Percentiles rank a stretch among this genome's conserved stretches.
These are phyloP conservation scores for Chanos chanos DNA, from an alignment of 2,797 vertebrate genomes.

Conservation along the genomic window DNA sequence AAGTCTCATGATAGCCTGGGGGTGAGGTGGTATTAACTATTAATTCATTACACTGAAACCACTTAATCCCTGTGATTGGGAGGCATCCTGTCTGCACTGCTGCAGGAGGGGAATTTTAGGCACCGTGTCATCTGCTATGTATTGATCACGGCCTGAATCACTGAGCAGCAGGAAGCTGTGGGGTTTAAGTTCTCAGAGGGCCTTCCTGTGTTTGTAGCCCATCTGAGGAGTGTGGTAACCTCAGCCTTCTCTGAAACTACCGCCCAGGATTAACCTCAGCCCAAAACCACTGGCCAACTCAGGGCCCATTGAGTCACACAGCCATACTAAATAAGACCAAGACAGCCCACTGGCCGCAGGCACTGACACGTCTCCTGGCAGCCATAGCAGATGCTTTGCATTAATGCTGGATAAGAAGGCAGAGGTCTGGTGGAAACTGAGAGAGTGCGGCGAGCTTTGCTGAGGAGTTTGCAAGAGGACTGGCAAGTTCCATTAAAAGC, in stretches of 20 bases:
- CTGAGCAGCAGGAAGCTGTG: conserved; percentile 55
- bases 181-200: conserved; percentile 47
- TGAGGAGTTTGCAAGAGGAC: no score
- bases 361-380: neutral
- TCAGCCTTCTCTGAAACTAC: conserved; percentile 41
- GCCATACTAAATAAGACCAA: no score
- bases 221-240: conserved; percentile 57
- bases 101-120: conserved; percentile 59
- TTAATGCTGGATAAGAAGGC: neutral
- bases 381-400: neutral
- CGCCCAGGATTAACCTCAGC: conserved; percentile 34
- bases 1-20: no score
- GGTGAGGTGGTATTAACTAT: no score
- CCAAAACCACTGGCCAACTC: conserved; percentile 42
- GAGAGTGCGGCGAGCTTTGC: no score
- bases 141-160: conserved; percentile 68
- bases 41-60: no score
- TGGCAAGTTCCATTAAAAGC: no score
- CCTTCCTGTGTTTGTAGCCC: conserved; percentile 60
- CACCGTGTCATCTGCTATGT: conserved; percentile 56
- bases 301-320: conserved; percentile 39
- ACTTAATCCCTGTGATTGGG: conserved; percentile 52
- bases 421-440: no score
- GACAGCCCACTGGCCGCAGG: no score
- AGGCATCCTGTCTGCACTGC: conserved; percentile 55